A percentile compares a stretch with the other conserved stretches of the same genome.
Evolutionary conservation across 2,113 vertebrate species (phyloP).

Genomic region (Baryphthengus martii): DNA sequence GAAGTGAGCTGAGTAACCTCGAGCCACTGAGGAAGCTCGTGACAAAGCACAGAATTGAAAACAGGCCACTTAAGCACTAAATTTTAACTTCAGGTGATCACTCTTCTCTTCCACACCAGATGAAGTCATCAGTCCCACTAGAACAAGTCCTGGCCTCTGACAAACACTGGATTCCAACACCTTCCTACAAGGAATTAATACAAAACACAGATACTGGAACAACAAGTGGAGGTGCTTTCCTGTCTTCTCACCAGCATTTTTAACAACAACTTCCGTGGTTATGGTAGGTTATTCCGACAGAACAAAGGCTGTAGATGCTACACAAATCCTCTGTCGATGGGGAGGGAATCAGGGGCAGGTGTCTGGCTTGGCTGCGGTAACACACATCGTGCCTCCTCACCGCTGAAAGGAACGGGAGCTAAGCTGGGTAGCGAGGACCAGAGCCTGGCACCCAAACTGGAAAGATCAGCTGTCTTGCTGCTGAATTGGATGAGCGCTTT

Average conservation of each 20-base stretch:
- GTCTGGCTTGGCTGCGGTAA: background rate
- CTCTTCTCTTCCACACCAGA: background rate
- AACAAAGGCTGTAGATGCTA: background rate
- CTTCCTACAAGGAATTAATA: background rate
- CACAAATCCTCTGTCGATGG: background rate
- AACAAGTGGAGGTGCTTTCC: background rate
- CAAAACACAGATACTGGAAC: background rate
- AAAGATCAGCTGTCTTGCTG: background rate
- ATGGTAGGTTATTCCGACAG: fast-evolving
- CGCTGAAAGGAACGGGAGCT: background rate
- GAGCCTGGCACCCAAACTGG: fast-evolving
- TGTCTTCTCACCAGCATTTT: background rate
- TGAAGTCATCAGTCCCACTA: background rate
- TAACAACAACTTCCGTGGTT: background rate
- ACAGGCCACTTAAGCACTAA: background rate
- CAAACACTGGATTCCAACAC: background rate
- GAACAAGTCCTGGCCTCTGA: background rate
- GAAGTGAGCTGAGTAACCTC: background rate
- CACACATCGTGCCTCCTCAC: background rate
- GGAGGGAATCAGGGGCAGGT: background rate
- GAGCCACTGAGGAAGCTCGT: background rate
- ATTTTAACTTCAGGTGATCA: background rate
- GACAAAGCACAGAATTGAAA: background rate
- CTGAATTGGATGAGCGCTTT: background rate
- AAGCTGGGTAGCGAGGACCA: background rate